Evolutionary conservation across 2,888 invertebrate genomes (phyloP), one percentile per base, ranked within the genome.

Genomic region (Drosophila villosipedis): DNA sequence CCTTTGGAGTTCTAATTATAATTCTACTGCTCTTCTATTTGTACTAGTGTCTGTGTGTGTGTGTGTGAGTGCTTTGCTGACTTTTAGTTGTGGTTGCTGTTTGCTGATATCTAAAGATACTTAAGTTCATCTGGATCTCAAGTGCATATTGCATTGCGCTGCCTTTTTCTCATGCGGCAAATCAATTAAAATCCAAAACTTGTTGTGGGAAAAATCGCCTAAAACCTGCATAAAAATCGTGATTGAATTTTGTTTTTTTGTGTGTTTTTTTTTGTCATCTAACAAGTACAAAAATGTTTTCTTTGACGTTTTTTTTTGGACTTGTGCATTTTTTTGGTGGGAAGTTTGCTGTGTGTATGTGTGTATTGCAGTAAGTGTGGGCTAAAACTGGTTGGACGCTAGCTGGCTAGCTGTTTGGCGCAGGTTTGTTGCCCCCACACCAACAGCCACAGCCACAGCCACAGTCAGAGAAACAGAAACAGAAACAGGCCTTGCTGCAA

Each of bases 101-200:
- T 52, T 61, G 60, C 43, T 55, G 53, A 73, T 88, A 83, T 83
- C 85, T 76, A 68, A 78, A 70, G 76, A 55, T 65, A 63, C 79
- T 76, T 90, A 83, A 88, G 89, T 89, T 88, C 89, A 90, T 86
- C 90, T 84, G 85, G 85, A 89, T 79, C 87, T 79, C 89, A 85
- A 85, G 88, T 83, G 83, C 81, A 85, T 65, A 67, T 75, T 62
- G 64, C 66, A 65, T 54, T 64, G 76, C 69, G 39, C 68, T 77
- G 58, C 41, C 67, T 78, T 80, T 81, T 86, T 90, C 88, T 88
- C 86, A 90, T 78, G 83, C 76, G 72, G 75, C 72, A 62, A 88
- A 87, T 90, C 88, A 90, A 90, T 87, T 87, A 85, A 90, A 78
- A 76, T 57, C 70, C 71, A 76, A 76, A 87, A 87, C 85, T 77